Percentiles rank a stretch among this genome's conserved stretches.
Evolutionary conservation across 2,113 vertebrate genomes (phyloP).

Genomic region (Lucifuga dentata): DNA sequence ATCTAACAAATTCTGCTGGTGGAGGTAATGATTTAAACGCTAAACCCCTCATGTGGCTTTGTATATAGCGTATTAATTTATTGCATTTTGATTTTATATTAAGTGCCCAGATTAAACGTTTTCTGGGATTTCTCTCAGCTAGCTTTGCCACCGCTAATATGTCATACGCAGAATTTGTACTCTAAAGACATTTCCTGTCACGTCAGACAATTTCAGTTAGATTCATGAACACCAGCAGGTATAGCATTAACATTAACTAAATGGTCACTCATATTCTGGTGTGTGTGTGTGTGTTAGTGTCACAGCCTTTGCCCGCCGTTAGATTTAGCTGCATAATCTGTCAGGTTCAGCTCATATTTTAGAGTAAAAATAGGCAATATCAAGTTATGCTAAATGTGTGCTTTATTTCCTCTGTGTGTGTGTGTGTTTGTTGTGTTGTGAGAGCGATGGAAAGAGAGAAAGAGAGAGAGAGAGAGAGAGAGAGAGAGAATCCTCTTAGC

Average conservation of each 20-base stretch:
- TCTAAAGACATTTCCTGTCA: too few species aligned
- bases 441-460: neutral
- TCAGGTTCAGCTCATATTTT: slow-evolving; percentile 5
- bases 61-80: too few species aligned
- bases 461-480: slow-evolving; percentile 18
- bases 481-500: slow-evolving; percentile 64
- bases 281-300: neutral
- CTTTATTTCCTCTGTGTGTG: slow-evolving; percentile 11
- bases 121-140: slow-evolving; percentile 38
- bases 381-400: slow-evolving; percentile 17
- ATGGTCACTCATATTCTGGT: neutral
- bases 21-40: too few species aligned
- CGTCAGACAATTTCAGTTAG: neutral
- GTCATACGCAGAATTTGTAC: slow-evolving; percentile 22
- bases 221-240: neutral
- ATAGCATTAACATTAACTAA: neutral
- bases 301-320: neutral
- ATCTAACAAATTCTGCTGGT: too few species aligned
- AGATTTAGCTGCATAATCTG: neutral
- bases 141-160: slow-evolving; percentile 7
- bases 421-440: slow-evolving; percentile 1
- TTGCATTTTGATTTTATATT: slow-evolving; percentile 20
- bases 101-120: slow-evolving; percentile 8
- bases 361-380: neutral
- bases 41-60: too few species aligned